phyloP scores from a whole-genome alignment of 2,797 vertebrate species.

The Mus caroli region DNA sequence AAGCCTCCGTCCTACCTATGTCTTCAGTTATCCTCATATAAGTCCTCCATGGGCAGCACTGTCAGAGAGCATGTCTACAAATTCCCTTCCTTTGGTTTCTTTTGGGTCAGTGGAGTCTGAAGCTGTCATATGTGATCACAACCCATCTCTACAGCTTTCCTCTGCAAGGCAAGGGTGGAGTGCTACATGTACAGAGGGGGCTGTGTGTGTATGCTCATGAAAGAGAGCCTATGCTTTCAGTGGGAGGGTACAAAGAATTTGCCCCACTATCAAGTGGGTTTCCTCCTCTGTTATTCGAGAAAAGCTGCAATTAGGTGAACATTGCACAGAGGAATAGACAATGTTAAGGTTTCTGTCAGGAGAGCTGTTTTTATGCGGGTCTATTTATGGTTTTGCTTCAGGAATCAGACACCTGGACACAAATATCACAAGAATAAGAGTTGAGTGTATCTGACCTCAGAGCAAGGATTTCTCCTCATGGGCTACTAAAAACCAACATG shows the following conservation, averaged over 20 bases:
- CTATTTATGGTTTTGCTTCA: constrained; percentile 19
- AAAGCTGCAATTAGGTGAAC: not conserved
- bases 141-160: constrained; percentile 1
- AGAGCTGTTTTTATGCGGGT: not conserved
- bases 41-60: not conserved
- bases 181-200: not conserved
- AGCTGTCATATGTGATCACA: not conserved
- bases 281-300: constrained; percentile 50
- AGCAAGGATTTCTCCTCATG: constrained; percentile 21
- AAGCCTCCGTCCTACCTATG: not conserved
- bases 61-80: not conserved
- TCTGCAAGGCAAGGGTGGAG: not conserved
- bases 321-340: not conserved
- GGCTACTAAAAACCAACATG: not conserved
- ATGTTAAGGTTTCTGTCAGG: not conserved
- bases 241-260: not conserved
- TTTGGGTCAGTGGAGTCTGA: constrained; percentile 23
- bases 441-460: not conserved
- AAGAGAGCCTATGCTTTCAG: not conserved
- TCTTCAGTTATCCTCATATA: not conserved
- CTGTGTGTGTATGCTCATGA: not conserved
- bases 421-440: constrained; percentile 9
- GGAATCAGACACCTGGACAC: not conserved
- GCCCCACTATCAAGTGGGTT: not conserved
- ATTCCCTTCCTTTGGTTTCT: constrained; percentile 27